phyloP scores from a whole-genome alignment of 1,140 invertebrate genomes.

The Hyles euphorbiae region DNA sequence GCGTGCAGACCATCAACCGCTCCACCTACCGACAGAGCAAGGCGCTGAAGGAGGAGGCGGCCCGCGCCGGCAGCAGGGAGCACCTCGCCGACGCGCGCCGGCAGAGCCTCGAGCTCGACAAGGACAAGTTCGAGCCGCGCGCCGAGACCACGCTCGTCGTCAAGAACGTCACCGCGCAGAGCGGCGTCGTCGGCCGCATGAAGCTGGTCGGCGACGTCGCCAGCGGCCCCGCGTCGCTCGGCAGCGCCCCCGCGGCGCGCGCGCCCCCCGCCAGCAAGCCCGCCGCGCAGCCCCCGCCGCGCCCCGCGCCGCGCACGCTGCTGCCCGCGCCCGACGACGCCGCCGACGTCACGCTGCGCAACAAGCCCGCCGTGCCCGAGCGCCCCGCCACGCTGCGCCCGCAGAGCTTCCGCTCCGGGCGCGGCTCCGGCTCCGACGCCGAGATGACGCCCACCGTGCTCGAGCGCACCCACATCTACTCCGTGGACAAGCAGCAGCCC shows the following conservation, averaged over 20 bases:
- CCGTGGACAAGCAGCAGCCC: constrained; percentile 82
- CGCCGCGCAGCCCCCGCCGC: constrained; percentile 39
- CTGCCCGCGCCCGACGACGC: constrained; percentile 32
- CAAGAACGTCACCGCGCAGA: constrained; percentile 54
- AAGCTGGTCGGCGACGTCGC: constrained; percentile 42
- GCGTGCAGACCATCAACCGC: constrained; percentile 72
- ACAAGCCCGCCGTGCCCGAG: constrained; percentile 84
- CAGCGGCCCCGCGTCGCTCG: constrained; percentile 43
- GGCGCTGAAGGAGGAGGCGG: constrained; percentile 55
- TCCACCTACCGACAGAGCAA: constrained; percentile 68
- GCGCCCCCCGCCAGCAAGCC: constrained; percentile 19
- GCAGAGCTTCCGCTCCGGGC: constrained; percentile 71
- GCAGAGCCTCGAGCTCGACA: constrained; percentile 69
- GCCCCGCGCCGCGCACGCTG: constrained; percentile 38
- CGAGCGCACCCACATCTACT: constrained; percentile 81
- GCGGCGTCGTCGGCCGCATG: constrained; percentile 49
- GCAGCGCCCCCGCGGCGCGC: constrained; percentile 16
- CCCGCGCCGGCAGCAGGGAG: constrained; percentile 55
- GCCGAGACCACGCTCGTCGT: constrained; percentile 37
- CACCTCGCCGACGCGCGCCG: constrained; percentile 58
- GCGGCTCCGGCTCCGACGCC: constrained; percentile 44
- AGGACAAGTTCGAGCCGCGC: constrained; percentile 44
- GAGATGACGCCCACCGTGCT: constrained; percentile 69
- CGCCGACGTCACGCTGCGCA: constrained; percentile 54
- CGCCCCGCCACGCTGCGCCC: constrained; percentile 81